Base-by-base conservation (phyloP, 2,888 invertebrate species). In the Rutpela maculata region DNA sequence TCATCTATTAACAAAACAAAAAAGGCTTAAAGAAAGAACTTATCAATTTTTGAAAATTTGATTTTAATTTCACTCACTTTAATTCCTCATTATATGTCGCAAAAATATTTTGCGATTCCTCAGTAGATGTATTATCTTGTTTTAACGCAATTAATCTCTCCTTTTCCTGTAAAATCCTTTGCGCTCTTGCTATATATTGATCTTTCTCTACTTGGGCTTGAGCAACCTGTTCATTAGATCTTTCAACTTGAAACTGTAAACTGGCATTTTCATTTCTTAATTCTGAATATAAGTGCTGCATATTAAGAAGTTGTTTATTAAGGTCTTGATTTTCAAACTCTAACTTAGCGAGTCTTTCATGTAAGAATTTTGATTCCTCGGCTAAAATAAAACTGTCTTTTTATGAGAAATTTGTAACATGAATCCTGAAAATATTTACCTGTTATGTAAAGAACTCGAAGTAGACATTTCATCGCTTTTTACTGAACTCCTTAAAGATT, bases 131-230 rank as follows among this genome's bases (percentile, higher is more conserved):
- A 72, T 83, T 83, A 75, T 83, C 82, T 55, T 82, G 77, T 76
- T 87, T 87, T 26, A 87, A 75, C 43, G 83, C 89, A 75, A 95
- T 95, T 31, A 96, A 89, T 82, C 93, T 92, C 85, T 96, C 96
- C 85, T 96, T 96, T 79, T 94, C 94, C 88, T 94, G 94, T 10
- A 96, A 89, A 77, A 95, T 95, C 80, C 93, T 92, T 84, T 95
- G 93, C 0, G 96, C 96, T 85, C 96, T 94, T n/a, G 93, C 92
- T 83, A 95, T 93, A 88, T 96, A 96, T 73, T 95, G 94, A 73
- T 93, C 92, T 84, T 95, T 91, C 86, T 96, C 96, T 7, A 82
- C 83, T 80, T 88, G 88, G 50, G 88, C 86, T 60, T 80, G 78
- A 43, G 78, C 69, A 60, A 87, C 83, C 65, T 86, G 83, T 77